Base-by-base conservation (phyloP, 1,140 invertebrate genomes). In the Lepidurus arcticus region DNA sequence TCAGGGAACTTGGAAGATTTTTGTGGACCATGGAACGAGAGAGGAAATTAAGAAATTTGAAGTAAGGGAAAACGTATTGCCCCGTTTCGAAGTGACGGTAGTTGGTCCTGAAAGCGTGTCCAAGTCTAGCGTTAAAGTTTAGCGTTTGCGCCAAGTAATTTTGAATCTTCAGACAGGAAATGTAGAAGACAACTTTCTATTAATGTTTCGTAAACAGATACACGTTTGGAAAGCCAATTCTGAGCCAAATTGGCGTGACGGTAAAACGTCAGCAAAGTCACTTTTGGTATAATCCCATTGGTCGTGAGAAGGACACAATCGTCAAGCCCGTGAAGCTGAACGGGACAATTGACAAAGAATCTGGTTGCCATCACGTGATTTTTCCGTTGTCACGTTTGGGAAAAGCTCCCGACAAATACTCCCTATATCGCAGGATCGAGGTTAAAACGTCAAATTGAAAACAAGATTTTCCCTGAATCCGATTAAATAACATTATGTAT, bases 1-100 rank as follows among this genome's bases (percentile, higher is more conserved):
- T 9, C 80, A 89, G 87, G 89, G 89, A 16, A 85, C 84, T 16
- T 90, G 89, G 89, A 85, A 84, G 73, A 87, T 90, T 44, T 86
- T 87, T 83, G 85, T 87, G 0, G 85, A 86, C 45, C n/a, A 53
- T n/a, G 73, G 26, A 11, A n/a, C 21, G 7, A 9, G 0, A 11
- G 75, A n/a, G 47, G 81, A 80, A 0, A 42, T 16, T 0, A 75
- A 74, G 44, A 21, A 73, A 42, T 90, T 91, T 80, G 86, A 89
- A 79, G 88, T 91, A 7, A 87, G 86, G 42, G 88, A n/a, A n/a
- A n/a, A n/a, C n/a, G n/a, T 89, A 82, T 90, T 92, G 9, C 91
- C 90, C 7, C 88, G 89, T 80, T 92, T 91, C 80, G 88, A 91
- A 84, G 88, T 92, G 0, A 87, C 86, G 0, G 85, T 92, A 9